Evolutionary conservation across 2,888 invertebrate genomes (phyloP), one percentile per base, ranked within the genome.

Genomic region (Agrotis ipsilon): DNA sequence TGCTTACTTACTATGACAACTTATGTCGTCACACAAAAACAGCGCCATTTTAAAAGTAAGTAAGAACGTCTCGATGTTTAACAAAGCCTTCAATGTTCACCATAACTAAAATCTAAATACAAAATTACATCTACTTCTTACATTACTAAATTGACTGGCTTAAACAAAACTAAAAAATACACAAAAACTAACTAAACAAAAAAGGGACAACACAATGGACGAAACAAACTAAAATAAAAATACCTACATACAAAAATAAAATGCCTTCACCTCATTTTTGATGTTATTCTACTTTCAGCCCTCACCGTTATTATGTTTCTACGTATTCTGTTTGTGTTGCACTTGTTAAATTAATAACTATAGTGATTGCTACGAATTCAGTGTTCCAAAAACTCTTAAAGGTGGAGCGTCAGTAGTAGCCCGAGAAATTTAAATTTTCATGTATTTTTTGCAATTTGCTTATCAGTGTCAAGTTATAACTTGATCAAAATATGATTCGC

Each of bases 311-410:
- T 24, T 58, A 18, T 27, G 64, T 49, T 2, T 63, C 45, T 68
- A 72, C 45, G 11, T 27, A 27, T 32, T 51, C 21, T 18, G n/a
- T 54, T 4, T 48, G 52, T 68, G 60, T 70, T 82, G 83, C 77
- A 80, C 68, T 71, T 80, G 73, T 61, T 63, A 80, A 80, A n/a
- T n/a, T n/a, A 81, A 81, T 61, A 74, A 48, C 19, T 46, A 39
- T 1, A 1, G 1, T 11, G 9, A 39, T 39, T 39, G 11, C 11
- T 21, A 21, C 4, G 49, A 51, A 27, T 5, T 27, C 5, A 27
- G 27, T 24, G 27, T 27, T 27, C 27, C 3, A 4, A 27, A 27
- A 27, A 27, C 6, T 6, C 27, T 27, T 27, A n/a, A n/a, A n/a
- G n/a, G n/a, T n/a, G n/a, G n/a, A n/a, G n/a, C n/a, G n/a, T n/a